Conservation (phyloP, 2,888 invertebrate genomes). For the Bhutanitis thaidina region DNA sequence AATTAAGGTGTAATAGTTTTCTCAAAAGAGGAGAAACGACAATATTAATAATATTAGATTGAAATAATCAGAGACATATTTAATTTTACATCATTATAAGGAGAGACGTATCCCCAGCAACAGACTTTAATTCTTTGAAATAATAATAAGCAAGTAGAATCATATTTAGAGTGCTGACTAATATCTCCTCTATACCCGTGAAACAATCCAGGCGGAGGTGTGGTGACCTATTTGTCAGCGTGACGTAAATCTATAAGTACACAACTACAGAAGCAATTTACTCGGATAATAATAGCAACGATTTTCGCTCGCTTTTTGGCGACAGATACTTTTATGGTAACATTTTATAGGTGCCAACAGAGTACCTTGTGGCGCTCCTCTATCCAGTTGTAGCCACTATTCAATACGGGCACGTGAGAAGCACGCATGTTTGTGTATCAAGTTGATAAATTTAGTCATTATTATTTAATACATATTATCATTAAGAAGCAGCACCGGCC, state of each 20-base stretch:
- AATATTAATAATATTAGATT: too few species aligned
- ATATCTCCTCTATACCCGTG: neutral
- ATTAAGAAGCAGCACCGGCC: neutral
- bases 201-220: too few species aligned
- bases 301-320: neutral
- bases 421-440: too few species aligned
- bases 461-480: neutral
- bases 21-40: too few species aligned
- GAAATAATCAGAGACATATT: too few species aligned
- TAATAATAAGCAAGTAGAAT: neutral
- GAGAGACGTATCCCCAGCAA: too few species aligned
- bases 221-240: neutral
- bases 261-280: neutral
- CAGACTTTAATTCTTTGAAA: too few species aligned
- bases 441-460: too few species aligned
- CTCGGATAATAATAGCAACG: slow-evolving; percentile 1
- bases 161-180: slow-evolving; percentile 9
- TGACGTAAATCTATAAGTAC: neutral
- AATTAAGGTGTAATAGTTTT: too few species aligned
- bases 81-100: too few species aligned
- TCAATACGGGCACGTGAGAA: neutral
- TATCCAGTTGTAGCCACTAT: neutral
- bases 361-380: neutral
- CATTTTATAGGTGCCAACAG: neutral
- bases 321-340: slow-evolving; percentile 3